Percentiles rank a stretch among this genome's conserved stretches.
Evolutionary conservation across 2,113 vertebrate species (phyloP).

Genomic region (Nicator chloris): DNA sequence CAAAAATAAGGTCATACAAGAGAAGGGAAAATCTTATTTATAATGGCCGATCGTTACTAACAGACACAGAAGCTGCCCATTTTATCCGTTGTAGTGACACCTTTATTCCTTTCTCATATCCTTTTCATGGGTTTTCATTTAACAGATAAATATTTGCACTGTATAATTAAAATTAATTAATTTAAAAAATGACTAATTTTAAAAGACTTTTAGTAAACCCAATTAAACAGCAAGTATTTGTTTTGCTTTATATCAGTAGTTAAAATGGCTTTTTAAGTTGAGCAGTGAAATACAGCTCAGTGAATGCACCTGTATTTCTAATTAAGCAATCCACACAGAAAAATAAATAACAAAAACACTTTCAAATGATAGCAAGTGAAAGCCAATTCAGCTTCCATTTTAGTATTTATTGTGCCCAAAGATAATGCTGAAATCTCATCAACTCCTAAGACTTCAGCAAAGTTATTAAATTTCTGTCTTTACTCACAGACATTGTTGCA

Average conservation of each 20-base stretch:
- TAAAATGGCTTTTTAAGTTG: constrained; percentile 40
- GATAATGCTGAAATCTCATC: neutral
- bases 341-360: neutral
- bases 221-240: constrained; percentile 36
- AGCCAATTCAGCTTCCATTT: neutral
- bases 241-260: constrained; percentile 30
- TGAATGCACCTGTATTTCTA: constrained; percentile 3
- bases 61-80: neutral
- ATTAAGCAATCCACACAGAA: neutral
- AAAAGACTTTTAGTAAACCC: constrained; percentile 27
- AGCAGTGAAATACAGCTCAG: neutral
- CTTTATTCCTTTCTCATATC: neutral
- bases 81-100: neutral
- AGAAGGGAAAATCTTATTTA: neutral
- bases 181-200: neutral
- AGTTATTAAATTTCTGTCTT: neutral
- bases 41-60: neutral
- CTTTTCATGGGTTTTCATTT: neutral
- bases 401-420: neutral
- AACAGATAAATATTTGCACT: constrained; percentile 16
- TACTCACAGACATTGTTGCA: neutral
- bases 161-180: constrained; percentile 31
- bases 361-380: neutral
- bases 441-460: neutral
- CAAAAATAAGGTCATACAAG: neutral